Base-by-base conservation (phyloP, 2,113 vertebrate species). In the Oreochromis spilurus region DNA sequence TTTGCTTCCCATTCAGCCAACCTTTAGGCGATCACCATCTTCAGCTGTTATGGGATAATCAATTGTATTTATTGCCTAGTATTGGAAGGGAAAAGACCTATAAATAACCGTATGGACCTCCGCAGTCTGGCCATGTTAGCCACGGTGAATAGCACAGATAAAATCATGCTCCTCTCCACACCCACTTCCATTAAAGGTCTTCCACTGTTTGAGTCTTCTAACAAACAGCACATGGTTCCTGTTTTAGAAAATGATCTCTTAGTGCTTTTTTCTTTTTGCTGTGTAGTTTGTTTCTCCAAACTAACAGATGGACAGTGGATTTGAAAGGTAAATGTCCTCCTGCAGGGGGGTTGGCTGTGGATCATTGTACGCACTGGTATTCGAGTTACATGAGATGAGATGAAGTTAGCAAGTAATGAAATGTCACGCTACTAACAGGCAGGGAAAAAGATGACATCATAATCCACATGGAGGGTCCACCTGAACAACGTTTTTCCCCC, bases 201-300 rank as follows among this genome's bases (percentile, higher is more conserved):
- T 84, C 75, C 72, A 57, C 87, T 88, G 80, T 80, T 34, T 52
- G 54, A 92, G n/a, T 65, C 58, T 54, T 48, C 26, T 52, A 79
- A 86, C 86, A 88, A 87, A 82, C 57, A 75, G 88, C 95, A 95
- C 86, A 92, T 93, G 93, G 83, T 89, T 93, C 29, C 77, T 87
- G 77, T 94, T 95, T 86, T 34, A 78, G 48, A 48, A 79, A 85
- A 77, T 72, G 50, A 87, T 92, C 87, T 86, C 87, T 79, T 79
- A 81, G 38, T 84, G 26, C 50, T 91, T 88, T 65, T 65, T 65
- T 65, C 34, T 81, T 89, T 93, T 83, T 89, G 65, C 70, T 65
- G 83, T 70, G 84, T 45, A 75, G 83, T 89, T 83, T 91, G 31
- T 86, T 88, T 72, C 79, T 62, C 52, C 77, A 78, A 78, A 86